Evolutionary conservation across 37 sponge, comb jelly and placozoan species (phyloP).

Genomic region (Hormiphora californensis): DNA sequence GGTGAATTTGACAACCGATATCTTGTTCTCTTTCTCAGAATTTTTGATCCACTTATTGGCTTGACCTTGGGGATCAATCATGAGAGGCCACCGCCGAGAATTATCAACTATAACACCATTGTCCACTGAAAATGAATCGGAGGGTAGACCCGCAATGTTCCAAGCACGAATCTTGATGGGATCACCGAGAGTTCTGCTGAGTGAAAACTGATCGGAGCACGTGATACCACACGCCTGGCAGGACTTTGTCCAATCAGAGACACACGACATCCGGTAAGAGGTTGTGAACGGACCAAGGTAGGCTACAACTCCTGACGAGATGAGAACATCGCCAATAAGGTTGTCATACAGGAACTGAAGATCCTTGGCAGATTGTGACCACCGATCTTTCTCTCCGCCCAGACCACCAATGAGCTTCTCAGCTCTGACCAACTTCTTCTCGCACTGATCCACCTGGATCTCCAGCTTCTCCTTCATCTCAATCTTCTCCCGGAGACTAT

Average conservation of each 20-base stretch:
- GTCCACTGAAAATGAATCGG: slow-evolving; percentile 91
- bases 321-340: slow-evolving; percentile 91
- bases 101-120: slow-evolving; percentile 96
- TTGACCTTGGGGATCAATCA: slow-evolving; percentile 99
- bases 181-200: slow-evolving; percentile 89
- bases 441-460: slow-evolving; percentile 85
- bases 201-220: slow-evolving; percentile 79
- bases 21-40: slow-evolving; percentile 75
- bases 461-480: slow-evolving; percentile 88
- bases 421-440: slow-evolving; percentile 94
- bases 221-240: slow-evolving; percentile 72
- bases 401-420: slow-evolving; percentile 97
- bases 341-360: slow-evolving; percentile 90
- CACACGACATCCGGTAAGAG: slow-evolving; percentile 63
- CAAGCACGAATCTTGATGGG: slow-evolving; percentile 98
- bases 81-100: slow-evolving; percentile 96
- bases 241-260: slow-evolving; percentile 71
- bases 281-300: slow-evolving; percentile 97
- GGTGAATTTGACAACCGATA: slow-evolving; percentile 88
- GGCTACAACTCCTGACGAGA: slow-evolving; percentile 91
- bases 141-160: slow-evolving; percentile 97
- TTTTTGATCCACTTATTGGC: slow-evolving; percentile 99
- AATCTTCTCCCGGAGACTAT: slow-evolving; percentile 81
- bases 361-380: slow-evolving; percentile 77
- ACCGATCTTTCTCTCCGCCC: slow-evolving; percentile 95